phyloP scores from a whole-genome alignment of 1,140 invertebrate species.

The Nephila pilipes region DNA sequence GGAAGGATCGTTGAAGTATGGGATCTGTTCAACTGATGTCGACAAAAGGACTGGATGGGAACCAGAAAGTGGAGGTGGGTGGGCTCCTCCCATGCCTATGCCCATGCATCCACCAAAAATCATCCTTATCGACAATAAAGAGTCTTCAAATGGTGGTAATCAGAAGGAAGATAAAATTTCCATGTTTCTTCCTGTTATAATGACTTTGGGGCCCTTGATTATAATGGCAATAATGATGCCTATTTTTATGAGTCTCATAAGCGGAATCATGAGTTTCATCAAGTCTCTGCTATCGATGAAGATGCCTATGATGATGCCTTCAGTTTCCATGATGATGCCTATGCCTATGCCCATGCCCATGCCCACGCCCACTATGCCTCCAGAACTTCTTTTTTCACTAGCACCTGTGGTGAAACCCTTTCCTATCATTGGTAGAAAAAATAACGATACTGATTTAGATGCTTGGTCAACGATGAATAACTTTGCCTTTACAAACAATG shows the following conservation, averaged over 20 bases:
- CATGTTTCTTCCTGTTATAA: slow-evolving; percentile 35
- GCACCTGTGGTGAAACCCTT: neutral
- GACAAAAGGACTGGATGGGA: slow-evolving; percentile 64
- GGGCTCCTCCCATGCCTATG: slow-evolving; percentile 32
- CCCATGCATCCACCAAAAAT: slow-evolving; percentile 37
- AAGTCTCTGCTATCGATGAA: slow-evolving; percentile 67
- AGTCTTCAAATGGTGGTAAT: neutral
- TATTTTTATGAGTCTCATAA: slow-evolving; percentile 61
- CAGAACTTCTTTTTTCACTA: too few species aligned
- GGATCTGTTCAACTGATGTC: neutral
- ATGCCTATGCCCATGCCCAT: slow-evolving; percentile 4
- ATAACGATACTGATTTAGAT: neutral
- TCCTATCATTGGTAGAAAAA: neutral
- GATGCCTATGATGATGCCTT: slow-evolving; percentile 19
- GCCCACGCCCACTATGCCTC: slow-evolving; percentile 2
- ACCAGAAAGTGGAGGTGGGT: slow-evolving; percentile 19
- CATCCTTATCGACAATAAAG: slow-evolving; percentile 22
- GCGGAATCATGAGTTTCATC: slow-evolving; percentile 62
- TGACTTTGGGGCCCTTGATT: slow-evolving; percentile 59
- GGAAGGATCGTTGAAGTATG: neutral
- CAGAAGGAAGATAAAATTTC: slow-evolving; percentile 66
- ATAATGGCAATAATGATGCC: slow-evolving; percentile 60
- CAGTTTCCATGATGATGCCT: slow-evolving; percentile 16
- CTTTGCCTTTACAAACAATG: neutral
- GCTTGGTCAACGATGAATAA: neutral